Evolutionary conservation across 2,113 vertebrate genomes (phyloP), one percentile per base, ranked within the genome.

Genomic region (Hemichromis elongatus): DNA sequence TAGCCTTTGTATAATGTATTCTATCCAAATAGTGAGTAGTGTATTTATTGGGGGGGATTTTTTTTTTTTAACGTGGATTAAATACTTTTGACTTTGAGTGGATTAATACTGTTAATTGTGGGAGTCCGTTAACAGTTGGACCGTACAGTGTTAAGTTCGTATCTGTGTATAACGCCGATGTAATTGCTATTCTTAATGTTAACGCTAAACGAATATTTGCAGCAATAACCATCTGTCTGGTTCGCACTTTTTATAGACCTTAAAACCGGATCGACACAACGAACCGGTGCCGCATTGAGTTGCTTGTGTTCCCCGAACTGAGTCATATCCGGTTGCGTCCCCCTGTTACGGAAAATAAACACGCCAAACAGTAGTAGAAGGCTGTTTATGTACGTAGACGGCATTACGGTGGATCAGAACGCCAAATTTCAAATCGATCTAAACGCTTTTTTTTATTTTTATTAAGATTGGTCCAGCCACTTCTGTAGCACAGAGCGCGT

Each of bases 291-390:
- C 14, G 26, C 61, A 78, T 77, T 30, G 30, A 52, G 30, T 16
- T 7, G 6, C 28, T 53, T 13, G 16, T 24, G 55, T 26, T 55
- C 24, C 66, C 28, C 19, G 5, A 9, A 56, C 14, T 18, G 14
- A 54, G 82, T 86, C 79, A 89, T 70, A 63, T 92, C 92, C 90
- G 93, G 91, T 81, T 70, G 56, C 84, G 9, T 40, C 55, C 13
- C 19, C 28, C 19, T 24, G 9, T 77, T 80, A 54, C 18, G 50
- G 35, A 47, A 79, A 79, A 28, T 2, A 13, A 19, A 52, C 19
- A 55, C 79, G 35, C 59, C 61, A 79, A 21, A 54, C 28, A 3
- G 6, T 21, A 4, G 33, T 63, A 47, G 28, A 59, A 1, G n/a
- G 6, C 4, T 0, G 2, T 2, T 37, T 53, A 47, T 7, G 4